phyloP scores from a whole-genome alignment of 2,113 vertebrate genomes.

The Astur gentilis region DNA sequence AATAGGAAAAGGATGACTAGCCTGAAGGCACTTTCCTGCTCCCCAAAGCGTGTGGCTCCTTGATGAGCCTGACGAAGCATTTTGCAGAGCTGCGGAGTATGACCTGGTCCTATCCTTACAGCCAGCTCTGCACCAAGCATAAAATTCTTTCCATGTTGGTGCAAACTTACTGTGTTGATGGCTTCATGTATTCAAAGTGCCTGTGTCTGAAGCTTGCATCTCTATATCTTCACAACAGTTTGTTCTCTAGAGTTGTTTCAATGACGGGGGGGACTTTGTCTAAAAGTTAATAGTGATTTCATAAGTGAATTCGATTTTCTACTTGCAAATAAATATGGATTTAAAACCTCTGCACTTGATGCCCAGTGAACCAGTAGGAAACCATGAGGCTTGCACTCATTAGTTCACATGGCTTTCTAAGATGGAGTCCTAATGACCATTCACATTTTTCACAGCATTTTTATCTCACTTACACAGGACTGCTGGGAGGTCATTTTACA shows the following conservation, averaged over 20 bases:
- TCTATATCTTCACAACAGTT: neutral
- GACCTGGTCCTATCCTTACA: neutral
- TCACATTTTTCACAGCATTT: neutral
- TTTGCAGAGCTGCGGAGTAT: neutral
- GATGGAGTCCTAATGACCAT: neutral
- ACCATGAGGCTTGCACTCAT: neutral
- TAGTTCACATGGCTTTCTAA: neutral
- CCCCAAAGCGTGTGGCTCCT: accelerated
- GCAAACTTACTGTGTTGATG: neutral
- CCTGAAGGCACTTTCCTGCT: neutral
- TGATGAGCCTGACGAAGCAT: neutral
- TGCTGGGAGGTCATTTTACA: neutral
- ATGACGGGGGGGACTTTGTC: neutral
- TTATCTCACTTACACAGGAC: neutral
- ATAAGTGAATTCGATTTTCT: neutral
- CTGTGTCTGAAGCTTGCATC: neutral
- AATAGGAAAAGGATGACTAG: neutral
- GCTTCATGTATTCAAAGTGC: neutral
- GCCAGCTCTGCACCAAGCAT: neutral
- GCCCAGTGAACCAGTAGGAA: neutral
- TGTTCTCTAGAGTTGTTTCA: neutral
- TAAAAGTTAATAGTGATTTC: neutral
- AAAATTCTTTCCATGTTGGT: neutral
- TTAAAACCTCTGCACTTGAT: neutral
- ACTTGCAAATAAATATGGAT: neutral